phyloP scores from a whole-genome alignment of 2,888 invertebrate genomes.

The Ectropis crepuscularia region DNA sequence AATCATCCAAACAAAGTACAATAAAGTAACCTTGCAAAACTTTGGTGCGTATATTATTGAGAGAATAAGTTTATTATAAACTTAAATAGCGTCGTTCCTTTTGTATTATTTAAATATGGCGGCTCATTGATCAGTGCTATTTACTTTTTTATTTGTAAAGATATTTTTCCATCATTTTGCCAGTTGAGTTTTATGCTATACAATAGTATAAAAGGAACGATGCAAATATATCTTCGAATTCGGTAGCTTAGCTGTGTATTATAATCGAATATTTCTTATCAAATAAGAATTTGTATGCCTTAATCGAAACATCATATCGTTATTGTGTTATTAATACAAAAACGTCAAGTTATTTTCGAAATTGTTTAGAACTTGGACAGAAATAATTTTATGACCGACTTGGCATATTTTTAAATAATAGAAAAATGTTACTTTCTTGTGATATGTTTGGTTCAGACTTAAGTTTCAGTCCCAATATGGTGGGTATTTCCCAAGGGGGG shows the following conservation, averaged over 20 bases:
- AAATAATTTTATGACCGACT: neutral
- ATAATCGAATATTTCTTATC: constrained; percentile 70
- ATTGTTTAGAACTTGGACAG: constrained; percentile 19
- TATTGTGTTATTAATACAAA: constrained; percentile 80
- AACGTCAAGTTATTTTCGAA: constrained; percentile 28
- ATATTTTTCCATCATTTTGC: too few species aligned
- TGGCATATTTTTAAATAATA: neutral
- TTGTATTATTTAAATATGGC: neutral
- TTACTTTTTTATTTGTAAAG: too few species aligned
- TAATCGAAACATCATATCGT: constrained; percentile 81
- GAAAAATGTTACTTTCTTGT: neutral
- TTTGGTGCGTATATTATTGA: constrained; percentile 46
- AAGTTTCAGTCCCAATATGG: too few species aligned
- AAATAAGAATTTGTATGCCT: constrained; percentile 82
- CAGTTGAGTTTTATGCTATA: neutral
- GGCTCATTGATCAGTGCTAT: too few species aligned
- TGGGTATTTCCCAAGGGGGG: too few species aligned
- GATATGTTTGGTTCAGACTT: too few species aligned
- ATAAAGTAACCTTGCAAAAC: constrained; percentile 40
- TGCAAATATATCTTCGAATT: constrained; percentile 34
- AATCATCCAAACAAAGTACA: constrained; percentile 46
- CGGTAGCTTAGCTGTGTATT: constrained; percentile 62
- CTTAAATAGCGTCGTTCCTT: constrained; percentile 14
- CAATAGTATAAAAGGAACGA: neutral
- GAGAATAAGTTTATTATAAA: constrained; percentile 37